Percentiles rank a stretch among this genome's conserved stretches.
These are phyloP conservation scores for Nyctibius bracteatus DNA, from an alignment of 2,113 vertebrate species.

Conservation along the genomic window DNA sequence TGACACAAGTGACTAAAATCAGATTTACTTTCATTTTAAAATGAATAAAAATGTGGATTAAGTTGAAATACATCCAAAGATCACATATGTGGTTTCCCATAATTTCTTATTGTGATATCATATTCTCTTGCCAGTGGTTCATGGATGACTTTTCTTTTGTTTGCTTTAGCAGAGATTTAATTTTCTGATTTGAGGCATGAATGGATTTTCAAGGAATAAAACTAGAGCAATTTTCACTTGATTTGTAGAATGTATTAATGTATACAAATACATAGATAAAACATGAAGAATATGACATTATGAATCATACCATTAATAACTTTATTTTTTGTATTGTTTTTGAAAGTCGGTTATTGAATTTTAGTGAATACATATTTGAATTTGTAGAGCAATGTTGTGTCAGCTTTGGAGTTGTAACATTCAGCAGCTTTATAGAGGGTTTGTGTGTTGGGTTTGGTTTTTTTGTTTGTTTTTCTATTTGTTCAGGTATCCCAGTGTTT, in stretches of 20 bases:
- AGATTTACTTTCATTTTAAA: neutral
- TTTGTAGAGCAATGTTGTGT: neutral
- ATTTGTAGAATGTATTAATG: neutral
- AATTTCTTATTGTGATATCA: neutral
- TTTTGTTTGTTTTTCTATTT: neutral
- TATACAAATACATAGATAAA: neutral
- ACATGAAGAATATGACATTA: neutral
- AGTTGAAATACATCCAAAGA: neutral
- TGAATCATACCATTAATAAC: neutral
- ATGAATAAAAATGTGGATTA: neutral
- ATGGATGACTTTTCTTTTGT: neutral
- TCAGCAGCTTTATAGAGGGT: neutral
- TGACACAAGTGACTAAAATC: neutral
- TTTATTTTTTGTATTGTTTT: neutral
- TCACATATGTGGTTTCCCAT: neutral
- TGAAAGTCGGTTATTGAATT: neutral
- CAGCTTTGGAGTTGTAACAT: neutral
- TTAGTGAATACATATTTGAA: neutral
- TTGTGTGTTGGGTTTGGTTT: neutral
- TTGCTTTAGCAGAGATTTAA: neutral
- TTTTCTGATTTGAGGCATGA: constrained; percentile 1
- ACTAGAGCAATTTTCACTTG: neutral
- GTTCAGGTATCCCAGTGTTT: neutral
- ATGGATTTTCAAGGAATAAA: neutral
- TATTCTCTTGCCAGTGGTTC: neutral